These are phyloP conservation scores for Torymus texanus DNA, from an alignment of 2,888 invertebrate genomes.

Conservation along the genomic window DNA sequence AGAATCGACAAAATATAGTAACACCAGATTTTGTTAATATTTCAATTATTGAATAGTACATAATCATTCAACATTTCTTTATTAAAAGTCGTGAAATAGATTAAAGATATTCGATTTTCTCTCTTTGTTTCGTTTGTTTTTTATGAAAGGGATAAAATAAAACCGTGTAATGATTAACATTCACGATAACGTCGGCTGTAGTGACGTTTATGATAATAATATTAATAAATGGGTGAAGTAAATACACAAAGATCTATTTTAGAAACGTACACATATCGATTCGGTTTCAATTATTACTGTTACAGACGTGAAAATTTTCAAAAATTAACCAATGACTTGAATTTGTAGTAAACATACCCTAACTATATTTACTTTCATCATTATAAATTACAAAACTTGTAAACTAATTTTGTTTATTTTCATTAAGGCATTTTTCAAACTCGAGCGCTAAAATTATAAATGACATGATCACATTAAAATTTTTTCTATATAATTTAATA, in stretches of 20 bases:
- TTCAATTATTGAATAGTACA: conserved; percentile 39
- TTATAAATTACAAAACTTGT: conserved; percentile 34
- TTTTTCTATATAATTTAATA: conserved; percentile 51
- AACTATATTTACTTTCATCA: conserved; percentile 32
- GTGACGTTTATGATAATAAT: conserved; percentile 38
- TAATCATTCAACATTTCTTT: conserved; percentile 39
- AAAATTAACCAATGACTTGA: conserved; percentile 46
- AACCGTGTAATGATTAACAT: conserved; percentile 33
- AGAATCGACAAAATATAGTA: conserved; percentile 39
- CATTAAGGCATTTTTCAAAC: conserved; percentile 38
- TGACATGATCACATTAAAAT: conserved; percentile 33
- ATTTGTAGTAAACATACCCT: conserved; percentile 39
- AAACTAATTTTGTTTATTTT: conserved; percentile 37
- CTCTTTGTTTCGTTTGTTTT: conserved; percentile 27
- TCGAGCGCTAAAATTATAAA: conserved; percentile 43
- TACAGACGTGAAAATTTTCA: conserved; percentile 41
- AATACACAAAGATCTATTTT: conserved; percentile 56
- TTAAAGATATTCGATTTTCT: conserved; percentile 29
- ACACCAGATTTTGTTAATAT: conserved; percentile 48
- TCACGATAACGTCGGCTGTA: conserved; percentile 16
- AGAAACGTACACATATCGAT: conserved; percentile 61
- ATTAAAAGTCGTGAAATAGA: conserved; percentile 45
- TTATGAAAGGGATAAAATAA: conserved; percentile 37
- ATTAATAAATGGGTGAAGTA: conserved; percentile 41
- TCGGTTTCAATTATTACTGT: conserved; percentile 60